phyloP scores from a whole-genome alignment of 2,888 invertebrate genomes.

The Lasioglossum vierecki region DNA sequence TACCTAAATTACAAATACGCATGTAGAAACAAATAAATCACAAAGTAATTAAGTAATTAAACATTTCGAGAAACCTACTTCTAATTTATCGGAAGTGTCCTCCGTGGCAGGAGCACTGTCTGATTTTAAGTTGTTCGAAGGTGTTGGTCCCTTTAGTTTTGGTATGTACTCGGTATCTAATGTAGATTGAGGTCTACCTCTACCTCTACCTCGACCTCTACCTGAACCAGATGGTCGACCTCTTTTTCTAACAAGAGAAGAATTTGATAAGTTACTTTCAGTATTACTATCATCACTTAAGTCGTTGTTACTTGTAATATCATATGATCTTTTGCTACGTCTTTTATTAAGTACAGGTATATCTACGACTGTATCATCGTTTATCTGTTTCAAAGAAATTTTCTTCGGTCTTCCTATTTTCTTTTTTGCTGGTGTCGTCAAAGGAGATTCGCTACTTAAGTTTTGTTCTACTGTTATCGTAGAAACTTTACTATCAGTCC shows the following conservation, averaged over 20 bases:
- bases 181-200: slow-evolving; percentile 12
- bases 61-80: slow-evolving; percentile 35
- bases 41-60: neutral
- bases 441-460: neutral
- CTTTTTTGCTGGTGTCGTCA: neutral
- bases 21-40: neutral
- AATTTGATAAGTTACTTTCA: slow-evolving; percentile 14
- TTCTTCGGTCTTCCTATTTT: slow-evolving; percentile 56
- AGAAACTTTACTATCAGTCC: slow-evolving; percentile 10
- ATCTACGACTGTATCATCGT: slow-evolving; percentile 25
- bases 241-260: slow-evolving; percentile 15
- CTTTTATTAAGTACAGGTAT: slow-evolving; percentile 27
- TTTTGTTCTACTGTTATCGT: neutral
- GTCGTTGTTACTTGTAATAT: slow-evolving; percentile 28
- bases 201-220: slow-evolving; percentile 53
- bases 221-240: slow-evolving; percentile 41
- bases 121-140: slow-evolving; percentile 1
- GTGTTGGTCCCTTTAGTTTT: slow-evolving; percentile 48
- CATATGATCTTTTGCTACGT: slow-evolving; percentile 20
- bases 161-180: slow-evolving; percentile 67
- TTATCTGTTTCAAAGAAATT: neutral
- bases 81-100: neutral
- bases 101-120: neutral
- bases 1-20: slow-evolving; percentile 33
- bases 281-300: slow-evolving; percentile 28